These are phyloP conservation scores for Clamator glandarius DNA, from an alignment of 2,797 vertebrate species.

Conservation along the genomic window DNA sequence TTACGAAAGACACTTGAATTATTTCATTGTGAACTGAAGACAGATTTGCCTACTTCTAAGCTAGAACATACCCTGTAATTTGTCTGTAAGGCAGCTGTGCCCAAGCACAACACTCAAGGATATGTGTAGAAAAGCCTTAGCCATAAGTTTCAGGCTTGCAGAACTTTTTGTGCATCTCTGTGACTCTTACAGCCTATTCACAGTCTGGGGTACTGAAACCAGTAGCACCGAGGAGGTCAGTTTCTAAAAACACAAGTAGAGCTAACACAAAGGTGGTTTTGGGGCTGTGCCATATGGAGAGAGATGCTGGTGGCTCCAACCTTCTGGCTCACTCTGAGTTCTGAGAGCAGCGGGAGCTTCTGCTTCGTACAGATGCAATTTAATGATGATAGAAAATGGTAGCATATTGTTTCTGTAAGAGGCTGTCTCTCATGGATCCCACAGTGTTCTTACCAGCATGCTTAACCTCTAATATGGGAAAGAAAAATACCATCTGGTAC, in stretches of 20 bases:
- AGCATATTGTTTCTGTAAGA: slow-evolving; percentile 70
- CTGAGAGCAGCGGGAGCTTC: slow-evolving; percentile 57
- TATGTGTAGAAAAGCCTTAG: not conserved
- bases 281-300: slow-evolving; percentile 57
- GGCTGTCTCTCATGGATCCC: slow-evolving; percentile 55
- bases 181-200: not conserved
- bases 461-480: slow-evolving; percentile 63
- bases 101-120: not conserved
- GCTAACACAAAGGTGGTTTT: slow-evolving; percentile 33
- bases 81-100: not conserved
- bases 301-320: slow-evolving; percentile 38
- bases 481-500: slow-evolving; percentile 63
- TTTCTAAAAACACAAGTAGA: slow-evolving; percentile 36
- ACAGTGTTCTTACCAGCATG: slow-evolving; percentile 47
- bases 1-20: slow-evolving; percentile 23
- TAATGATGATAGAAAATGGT: slow-evolving; percentile 68
- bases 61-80: not conserved
- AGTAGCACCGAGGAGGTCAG: not conserved
- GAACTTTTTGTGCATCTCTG: not conserved
- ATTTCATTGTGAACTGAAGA: not conserved
- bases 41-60: not conserved
- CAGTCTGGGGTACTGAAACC: not conserved
- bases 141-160: not conserved
- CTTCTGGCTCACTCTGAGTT: slow-evolving; percentile 45
- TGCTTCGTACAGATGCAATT: slow-evolving; percentile 57